A percentile compares a stretch with the other conserved stretches of the same genome.
These are phyloP conservation scores for Lepas anatifera DNA, from an alignment of 2,888 invertebrate genomes.

Conservation along the genomic window DNA sequence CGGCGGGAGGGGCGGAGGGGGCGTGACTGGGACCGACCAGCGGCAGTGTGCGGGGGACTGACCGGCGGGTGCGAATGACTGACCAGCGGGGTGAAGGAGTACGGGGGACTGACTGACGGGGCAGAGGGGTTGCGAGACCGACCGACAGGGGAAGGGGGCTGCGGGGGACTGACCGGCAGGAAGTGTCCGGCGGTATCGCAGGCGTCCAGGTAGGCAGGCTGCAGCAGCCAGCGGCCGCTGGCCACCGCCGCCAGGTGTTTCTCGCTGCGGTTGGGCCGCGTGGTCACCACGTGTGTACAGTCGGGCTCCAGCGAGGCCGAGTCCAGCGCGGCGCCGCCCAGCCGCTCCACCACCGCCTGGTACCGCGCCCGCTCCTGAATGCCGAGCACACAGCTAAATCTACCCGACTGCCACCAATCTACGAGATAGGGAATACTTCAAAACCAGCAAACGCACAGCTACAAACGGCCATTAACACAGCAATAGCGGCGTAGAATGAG, in stretches of 20 bases:
- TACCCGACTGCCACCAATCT: no score
- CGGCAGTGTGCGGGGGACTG: no score
- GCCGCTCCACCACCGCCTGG: conserved; percentile 37
- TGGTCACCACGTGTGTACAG: conserved; percentile 64
- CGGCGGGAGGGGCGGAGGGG: no score
- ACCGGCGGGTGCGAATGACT: no score
- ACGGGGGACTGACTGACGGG: no score
- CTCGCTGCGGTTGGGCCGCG: conserved; percentile 60
- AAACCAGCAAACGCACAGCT: no score
- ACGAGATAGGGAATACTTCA: no score
- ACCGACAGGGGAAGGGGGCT: not conserved
- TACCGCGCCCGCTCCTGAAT: not conserved
- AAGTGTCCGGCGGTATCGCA: conserved; percentile 49
- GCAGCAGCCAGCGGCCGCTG: conserved; percentile 79
- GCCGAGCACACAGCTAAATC: not conserved
- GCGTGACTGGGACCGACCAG: no score
- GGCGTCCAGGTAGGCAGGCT: conserved; percentile 58
- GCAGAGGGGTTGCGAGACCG: no score
- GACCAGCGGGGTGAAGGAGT: no score
- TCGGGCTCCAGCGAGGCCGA: conserved; percentile 44
- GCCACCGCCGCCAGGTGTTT: conserved; percentile 77
- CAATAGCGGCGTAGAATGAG: no score
- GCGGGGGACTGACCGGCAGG: conserved; percentile 44
- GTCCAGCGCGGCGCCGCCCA: conserved; percentile 53
- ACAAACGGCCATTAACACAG: no score